phyloP scores from a whole-genome alignment of 2,113 vertebrate species.

The Gambusia holbrooki region DNA sequence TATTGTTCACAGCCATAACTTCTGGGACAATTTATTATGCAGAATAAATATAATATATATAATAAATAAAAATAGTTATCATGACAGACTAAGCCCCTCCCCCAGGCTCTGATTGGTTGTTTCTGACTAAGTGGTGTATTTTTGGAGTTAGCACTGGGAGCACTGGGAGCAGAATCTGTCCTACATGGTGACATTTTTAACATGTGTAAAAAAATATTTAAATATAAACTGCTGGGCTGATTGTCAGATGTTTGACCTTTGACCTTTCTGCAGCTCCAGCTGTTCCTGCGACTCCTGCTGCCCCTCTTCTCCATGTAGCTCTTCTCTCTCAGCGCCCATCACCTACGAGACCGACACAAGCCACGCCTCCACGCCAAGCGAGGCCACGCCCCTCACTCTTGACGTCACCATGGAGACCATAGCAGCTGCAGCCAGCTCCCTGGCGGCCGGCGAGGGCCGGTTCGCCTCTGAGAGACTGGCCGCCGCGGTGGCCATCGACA shows the following conservation, averaged over 20 bases:
- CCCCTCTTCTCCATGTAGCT: conserved; percentile 86
- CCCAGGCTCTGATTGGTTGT: too few species aligned
- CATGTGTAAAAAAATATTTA: not conserved
- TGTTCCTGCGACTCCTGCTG: conserved; percentile 90
- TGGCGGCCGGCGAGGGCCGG: conserved; percentile 14
- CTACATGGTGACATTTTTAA: too few species aligned
- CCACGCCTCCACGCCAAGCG: conserved; percentile 78
- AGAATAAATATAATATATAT: too few species aligned
- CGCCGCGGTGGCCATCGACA: conserved; percentile 1
- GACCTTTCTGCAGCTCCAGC: conserved; percentile 74
- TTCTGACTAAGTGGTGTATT: too few species aligned
- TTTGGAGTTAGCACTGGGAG: too few species aligned
- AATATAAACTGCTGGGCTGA: not conserved
- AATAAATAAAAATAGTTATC: too few species aligned
- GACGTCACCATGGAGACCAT: conserved; percentile 58
- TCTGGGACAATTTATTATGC: too few species aligned
- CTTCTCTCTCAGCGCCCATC: conserved; percentile 80
- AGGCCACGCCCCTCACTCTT: conserved; percentile 54
- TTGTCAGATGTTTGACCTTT: not conserved
- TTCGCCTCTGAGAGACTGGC: conserved; percentile 12
- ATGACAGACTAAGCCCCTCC: too few species aligned
- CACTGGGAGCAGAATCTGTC: too few species aligned
- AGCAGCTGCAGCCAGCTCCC: conserved; percentile 23
- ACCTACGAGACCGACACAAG: conserved; percentile 86
- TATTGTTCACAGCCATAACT: too few species aligned